These are phyloP conservation scores for Saguinus imperator DNA, from an alignment of 2,113 vertebrate species.

Conservation along the genomic window DNA sequence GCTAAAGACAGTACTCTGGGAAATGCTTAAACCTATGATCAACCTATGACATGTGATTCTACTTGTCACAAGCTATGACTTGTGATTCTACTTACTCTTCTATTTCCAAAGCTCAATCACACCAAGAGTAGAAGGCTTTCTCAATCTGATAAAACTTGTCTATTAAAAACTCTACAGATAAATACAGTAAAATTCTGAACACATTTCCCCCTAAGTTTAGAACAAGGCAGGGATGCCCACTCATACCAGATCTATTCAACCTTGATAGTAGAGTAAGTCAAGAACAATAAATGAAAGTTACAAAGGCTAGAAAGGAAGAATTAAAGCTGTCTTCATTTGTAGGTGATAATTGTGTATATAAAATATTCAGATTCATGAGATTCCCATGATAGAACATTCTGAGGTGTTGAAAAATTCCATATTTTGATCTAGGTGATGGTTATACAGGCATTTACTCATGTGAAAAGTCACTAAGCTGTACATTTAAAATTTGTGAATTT, in stretches of 20 bases:
- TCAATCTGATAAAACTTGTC: not conserved
- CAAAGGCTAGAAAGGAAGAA: not conserved
- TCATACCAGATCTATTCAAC: not conserved
- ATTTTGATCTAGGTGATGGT: not conserved
- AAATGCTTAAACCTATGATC: not conserved
- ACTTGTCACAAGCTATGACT: not conserved
- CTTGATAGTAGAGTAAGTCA: not conserved
- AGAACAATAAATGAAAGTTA: not conserved
- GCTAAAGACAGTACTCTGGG: not conserved
- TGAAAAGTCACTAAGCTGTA: not conserved
- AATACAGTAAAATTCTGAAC: not conserved
- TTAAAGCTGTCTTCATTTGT: not conserved
- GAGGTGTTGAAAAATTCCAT: not conserved
- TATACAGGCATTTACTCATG: not conserved
- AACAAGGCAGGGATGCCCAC: not conserved
- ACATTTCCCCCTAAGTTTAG: not conserved
- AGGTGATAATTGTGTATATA: not conserved
- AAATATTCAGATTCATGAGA: not conserved
- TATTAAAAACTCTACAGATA: not conserved
- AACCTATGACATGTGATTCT: not conserved
- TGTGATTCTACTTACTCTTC: not conserved
- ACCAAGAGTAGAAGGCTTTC: not conserved
- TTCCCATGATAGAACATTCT: not conserved
- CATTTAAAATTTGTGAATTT: not conserved
- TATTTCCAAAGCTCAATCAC: not conserved